These are phyloP conservation scores for Manis crassicaudata DNA, from an alignment of 2,797 vertebrate genomes.

Conservation along the genomic window DNA sequence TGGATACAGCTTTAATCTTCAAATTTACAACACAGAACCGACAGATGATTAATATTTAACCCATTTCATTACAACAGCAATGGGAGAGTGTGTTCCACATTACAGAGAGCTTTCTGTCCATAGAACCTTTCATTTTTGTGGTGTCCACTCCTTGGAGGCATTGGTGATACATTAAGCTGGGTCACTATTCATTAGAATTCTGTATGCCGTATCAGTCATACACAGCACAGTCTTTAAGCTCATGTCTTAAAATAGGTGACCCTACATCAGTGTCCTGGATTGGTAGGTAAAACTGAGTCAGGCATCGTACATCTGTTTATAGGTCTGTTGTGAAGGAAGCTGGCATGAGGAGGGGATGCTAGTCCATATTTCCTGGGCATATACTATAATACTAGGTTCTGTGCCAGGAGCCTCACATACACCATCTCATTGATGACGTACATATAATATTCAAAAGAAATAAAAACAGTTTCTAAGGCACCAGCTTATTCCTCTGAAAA, in stretches of 20 bases:
- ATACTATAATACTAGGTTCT: neutral
- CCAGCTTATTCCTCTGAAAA: slow-evolving; percentile 4
- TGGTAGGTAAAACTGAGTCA: neutral
- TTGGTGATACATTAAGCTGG: neutral
- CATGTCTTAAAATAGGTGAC: neutral
- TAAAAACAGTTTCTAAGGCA: neutral
- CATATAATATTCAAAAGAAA: neutral
- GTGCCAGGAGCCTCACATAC: neutral
- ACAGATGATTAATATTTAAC: slow-evolving; percentile 14
- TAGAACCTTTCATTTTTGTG: neutral
- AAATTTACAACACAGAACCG: neutral
- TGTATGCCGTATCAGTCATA: neutral
- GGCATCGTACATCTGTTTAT: neutral
- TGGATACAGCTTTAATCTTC: neutral
- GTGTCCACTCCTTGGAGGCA: neutral
- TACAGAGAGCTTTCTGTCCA: neutral
- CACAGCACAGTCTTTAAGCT: neutral
- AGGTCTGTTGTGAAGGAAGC: neutral
- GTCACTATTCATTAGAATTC: neutral
- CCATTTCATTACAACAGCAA: neutral
- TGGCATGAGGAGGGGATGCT: neutral
- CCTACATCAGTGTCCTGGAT: neutral
- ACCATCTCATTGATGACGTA: neutral
- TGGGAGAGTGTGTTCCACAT: neutral
- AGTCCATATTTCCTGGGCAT: neutral